Evolutionary conservation across 2,113 vertebrate genomes (phyloP).

Genomic region (Phaethornis superciliosus): DNA sequence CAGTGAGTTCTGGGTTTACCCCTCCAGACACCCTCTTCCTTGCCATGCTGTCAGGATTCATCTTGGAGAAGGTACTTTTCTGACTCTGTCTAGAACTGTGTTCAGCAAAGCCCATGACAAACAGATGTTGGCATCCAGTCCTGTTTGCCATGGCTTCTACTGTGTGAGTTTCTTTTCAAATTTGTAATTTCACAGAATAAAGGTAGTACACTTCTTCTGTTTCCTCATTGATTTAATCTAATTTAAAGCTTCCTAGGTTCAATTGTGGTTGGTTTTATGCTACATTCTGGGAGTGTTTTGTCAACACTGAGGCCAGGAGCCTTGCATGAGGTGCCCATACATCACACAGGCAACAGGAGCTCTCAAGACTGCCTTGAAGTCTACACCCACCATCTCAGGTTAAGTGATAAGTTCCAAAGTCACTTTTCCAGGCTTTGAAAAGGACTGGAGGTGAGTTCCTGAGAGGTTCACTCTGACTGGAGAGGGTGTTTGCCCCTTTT

Average conservation of each 20-base stretch:
- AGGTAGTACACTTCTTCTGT: background rate
- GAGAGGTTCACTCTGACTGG: background rate
- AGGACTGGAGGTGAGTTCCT: background rate
- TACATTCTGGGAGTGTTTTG: background rate
- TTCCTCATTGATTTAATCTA: background rate
- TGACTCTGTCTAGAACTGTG: background rate
- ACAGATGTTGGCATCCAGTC: background rate
- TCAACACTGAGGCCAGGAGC: background rate
- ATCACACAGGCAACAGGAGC: background rate
- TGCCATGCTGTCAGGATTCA: background rate
- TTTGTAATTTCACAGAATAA: slow-evolving; percentile 29
- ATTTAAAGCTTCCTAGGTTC: background rate
- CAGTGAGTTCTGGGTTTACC: background rate
- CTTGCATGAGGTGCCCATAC: background rate
- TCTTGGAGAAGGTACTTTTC: slow-evolving; percentile 30
- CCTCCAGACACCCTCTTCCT: background rate
- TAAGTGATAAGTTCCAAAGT: background rate
- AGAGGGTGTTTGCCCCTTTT: background rate
- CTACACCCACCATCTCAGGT: background rate
- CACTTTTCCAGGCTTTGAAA: background rate
- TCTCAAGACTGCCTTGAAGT: background rate
- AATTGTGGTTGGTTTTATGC: background rate
- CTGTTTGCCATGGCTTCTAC: background rate
- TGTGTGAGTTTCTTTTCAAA: background rate
- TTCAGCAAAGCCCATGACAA: background rate